A percentile compares a stretch with the other conserved stretches of the same genome.
Evolutionary conservation across 2,113 vertebrate genomes (phyloP).

Genomic region (Heterotilapia buettikoferi): DNA sequence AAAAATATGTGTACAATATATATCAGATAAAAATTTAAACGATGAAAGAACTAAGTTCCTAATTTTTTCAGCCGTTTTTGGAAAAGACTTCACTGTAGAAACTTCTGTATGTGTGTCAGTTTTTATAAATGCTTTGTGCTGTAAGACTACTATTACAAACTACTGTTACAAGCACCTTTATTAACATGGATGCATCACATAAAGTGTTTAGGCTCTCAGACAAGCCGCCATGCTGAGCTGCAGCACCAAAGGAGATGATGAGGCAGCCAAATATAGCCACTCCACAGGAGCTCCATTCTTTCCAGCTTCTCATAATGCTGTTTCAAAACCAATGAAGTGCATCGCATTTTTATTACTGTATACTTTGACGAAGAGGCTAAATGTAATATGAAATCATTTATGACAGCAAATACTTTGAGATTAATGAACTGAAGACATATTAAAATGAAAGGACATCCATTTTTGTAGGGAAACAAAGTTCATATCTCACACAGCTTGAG

Average conservation of each 20-base stretch:
- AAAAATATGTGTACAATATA: neutral
- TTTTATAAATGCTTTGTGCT: neutral
- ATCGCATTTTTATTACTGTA: neutral
- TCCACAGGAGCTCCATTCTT: neutral
- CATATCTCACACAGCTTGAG: neutral
- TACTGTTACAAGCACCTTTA: neutral
- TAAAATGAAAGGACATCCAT: neutral
- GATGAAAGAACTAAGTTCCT: neutral
- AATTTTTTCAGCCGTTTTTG: neutral
- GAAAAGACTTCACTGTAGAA: neutral
- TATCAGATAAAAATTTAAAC: neutral
- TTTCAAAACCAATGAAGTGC: neutral
- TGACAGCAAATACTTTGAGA: neutral
- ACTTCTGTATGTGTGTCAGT: neutral
- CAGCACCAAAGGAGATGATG: slow-evolving; percentile 8
- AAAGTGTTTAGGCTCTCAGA: neutral
- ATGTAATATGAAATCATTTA: neutral
- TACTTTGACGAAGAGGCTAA: neutral
- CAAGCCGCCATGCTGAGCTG: neutral
- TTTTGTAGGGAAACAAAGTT: neutral
- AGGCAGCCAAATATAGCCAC: slow-evolving; percentile 32
- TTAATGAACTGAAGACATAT: neutral
- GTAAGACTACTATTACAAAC: neutral
- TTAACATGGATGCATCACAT: neutral
- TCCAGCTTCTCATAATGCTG: neutral